Conservation (phyloP, 2,888 invertebrate genomes). For the Oxycera nigricornis region DNA sequence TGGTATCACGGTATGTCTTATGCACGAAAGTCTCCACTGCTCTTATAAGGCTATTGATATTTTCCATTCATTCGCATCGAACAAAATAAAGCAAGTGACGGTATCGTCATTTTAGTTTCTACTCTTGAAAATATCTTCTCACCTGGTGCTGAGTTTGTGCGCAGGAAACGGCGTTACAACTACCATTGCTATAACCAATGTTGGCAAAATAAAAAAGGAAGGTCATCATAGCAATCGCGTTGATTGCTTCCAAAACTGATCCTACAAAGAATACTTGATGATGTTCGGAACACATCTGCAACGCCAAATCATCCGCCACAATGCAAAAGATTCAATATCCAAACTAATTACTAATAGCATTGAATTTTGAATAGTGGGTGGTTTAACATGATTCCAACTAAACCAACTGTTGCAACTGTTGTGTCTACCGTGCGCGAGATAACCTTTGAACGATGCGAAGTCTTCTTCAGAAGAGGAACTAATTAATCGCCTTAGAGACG, state of each 20-base stretch:
- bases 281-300: background rate
- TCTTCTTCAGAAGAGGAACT: constrained; percentile 26
- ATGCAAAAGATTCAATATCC: constrained; percentile 32
- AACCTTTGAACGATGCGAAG: background rate
- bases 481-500: constrained; percentile 38
- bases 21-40: no score
- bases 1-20: no score
- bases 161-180: no score
- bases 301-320: background rate
- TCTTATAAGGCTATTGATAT: no score
- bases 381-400: constrained; percentile 8
- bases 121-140: no score
- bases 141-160: no score
- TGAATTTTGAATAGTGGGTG: constrained; percentile 23
- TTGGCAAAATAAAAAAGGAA: constrained; percentile 7
- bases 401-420: constrained; percentile 5
- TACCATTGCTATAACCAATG: background rate
- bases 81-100: no score
- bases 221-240: constrained; percentile 11
- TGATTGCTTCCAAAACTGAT: background rate
- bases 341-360: constrained; percentile 34
- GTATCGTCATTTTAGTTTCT: no score
- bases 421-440: background rate
- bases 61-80: no score
- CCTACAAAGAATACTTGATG: background rate